phyloP scores from a whole-genome alignment of 2,113 vertebrate genomes.

The Hyla sarda region DNA sequence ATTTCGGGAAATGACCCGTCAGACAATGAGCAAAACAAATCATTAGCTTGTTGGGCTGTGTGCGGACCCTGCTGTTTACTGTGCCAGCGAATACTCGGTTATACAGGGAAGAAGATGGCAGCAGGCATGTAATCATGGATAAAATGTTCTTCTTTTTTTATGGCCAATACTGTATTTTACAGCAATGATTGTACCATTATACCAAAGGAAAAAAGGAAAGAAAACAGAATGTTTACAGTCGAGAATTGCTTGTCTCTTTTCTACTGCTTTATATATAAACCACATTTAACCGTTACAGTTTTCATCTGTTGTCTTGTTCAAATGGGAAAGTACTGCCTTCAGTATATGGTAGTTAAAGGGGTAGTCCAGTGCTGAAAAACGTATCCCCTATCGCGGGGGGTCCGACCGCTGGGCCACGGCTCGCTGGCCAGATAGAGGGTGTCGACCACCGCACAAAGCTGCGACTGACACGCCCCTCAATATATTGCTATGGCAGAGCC shows the following conservation, averaged over 20 bases:
- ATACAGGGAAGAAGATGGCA: neutral
- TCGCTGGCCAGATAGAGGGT: no score
- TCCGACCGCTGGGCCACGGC: no score
- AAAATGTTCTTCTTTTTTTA: neutral
- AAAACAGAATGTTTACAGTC: neutral
- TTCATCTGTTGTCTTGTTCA: no score
- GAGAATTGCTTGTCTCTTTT: neutral
- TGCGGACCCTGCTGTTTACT: neutral
- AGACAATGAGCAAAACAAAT: neutral
- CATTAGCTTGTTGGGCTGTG: neutral
- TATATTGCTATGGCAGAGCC: no score
- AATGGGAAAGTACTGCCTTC: no score
- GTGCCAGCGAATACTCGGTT: neutral
- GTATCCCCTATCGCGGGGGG: no score
- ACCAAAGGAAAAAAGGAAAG: neutral
- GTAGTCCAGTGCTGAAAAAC: no score
- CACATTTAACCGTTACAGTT: neutral
- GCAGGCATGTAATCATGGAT: neutral
- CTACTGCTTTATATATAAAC: neutral
- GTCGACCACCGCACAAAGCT: no score
- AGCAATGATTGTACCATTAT: neutral
- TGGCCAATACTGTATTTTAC: neutral
- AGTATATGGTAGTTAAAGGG: no score
- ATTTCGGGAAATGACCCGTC: neutral
- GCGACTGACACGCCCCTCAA: no score